Percentiles rank a stretch among this genome's conserved stretches.
Evolutionary conservation across 2,113 vertebrate species (phyloP).

Genomic region (Microcebus ravelobensis): DNA sequence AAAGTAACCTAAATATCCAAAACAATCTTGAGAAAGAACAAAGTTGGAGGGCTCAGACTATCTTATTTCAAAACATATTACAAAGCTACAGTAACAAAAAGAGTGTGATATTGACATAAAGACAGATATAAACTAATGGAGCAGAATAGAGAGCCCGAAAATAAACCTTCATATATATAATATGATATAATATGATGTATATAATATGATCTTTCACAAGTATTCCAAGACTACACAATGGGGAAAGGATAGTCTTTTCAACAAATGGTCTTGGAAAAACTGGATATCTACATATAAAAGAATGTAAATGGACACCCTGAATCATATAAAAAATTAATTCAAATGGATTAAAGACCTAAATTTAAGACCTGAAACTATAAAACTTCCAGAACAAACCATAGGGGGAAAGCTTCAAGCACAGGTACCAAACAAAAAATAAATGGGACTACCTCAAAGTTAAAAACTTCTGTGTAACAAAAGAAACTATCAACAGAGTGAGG

Average conservation of each 20-base stretch:
- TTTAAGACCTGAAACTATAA: not conserved
- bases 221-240: not conserved
- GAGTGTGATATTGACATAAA: not conserved
- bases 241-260: not conserved
- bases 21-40: not conserved
- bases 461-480: not conserved
- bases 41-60: not conserved
- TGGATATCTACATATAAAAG: not conserved
- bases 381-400: not conserved
- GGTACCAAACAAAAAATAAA: not conserved
- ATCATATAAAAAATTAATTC: not conserved
- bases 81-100: not conserved
- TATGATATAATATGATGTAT: not conserved
- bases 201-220: not conserved
- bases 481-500: not conserved
- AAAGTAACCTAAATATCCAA: not conserved
- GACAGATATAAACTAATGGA: not conserved
- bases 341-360: not conserved
- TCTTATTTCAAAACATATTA: not conserved
- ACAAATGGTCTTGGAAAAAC: not conserved
- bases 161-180: not conserved
- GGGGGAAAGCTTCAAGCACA: not conserved
- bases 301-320: not conserved
- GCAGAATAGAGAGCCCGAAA: not conserved
- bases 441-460: not conserved